phyloP scores from a whole-genome alignment of 2,797 vertebrate genomes.

The Manis javanica region DNA sequence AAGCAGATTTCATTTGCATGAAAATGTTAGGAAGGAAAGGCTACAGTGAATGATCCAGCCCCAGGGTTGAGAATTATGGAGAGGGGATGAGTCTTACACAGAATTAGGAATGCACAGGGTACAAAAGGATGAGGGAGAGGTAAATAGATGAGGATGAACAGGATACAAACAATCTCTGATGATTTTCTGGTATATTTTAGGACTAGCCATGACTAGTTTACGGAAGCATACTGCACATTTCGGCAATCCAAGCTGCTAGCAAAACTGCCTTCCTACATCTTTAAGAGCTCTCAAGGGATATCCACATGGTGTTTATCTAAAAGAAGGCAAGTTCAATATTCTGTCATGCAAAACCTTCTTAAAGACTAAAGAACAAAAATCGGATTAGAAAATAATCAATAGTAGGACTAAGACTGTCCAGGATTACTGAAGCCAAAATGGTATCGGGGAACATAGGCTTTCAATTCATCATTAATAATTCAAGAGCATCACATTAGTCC shows the following conservation, averaged over 20 bases:
- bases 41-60: neutral
- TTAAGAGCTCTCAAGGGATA: neutral
- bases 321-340: neutral
- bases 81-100: neutral
- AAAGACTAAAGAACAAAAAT: slow-evolving; percentile 8
- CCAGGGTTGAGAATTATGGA: neutral
- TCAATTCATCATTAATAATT: neutral
- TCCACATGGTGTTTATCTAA: neutral
- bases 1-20: slow-evolving; percentile 17
- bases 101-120: neutral
- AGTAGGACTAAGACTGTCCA: neutral
- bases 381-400: neutral
- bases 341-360: neutral
- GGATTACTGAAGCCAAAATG: neutral
- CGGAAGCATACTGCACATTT: neutral
- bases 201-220: neutral
- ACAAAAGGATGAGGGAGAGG: neutral
- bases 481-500: neutral
- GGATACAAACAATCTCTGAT: neutral
- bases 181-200: neutral
- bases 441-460: neutral
- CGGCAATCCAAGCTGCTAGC: neutral
- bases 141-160: neutral
- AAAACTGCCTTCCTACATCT: neutral
- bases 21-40: neutral